A percentile compares a stretch with the other conserved stretches of the same genome.
Conservation (phyloP, 2,888 invertebrate genomes). For the Julus scandinavius region DNA sequence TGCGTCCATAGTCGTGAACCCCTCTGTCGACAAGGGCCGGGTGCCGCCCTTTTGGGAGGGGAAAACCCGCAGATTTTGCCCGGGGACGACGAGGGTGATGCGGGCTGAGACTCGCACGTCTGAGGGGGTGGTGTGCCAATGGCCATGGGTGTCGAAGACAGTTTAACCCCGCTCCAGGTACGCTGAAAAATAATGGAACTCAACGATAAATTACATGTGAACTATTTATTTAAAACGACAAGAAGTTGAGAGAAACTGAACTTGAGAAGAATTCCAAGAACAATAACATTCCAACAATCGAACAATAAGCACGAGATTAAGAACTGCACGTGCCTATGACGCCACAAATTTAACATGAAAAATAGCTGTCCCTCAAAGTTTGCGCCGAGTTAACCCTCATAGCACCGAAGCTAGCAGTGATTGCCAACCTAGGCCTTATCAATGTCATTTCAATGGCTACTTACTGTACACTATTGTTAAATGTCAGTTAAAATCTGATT, state of each 20-base stretch:
- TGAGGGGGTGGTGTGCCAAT: slow-evolving; percentile 47
- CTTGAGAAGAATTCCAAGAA: too few species aligned
- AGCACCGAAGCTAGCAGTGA: not conserved
- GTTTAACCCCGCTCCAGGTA: slow-evolving; percentile 58
- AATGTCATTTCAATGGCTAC: too few species aligned
- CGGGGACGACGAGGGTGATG: slow-evolving; percentile 53
- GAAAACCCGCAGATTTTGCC: slow-evolving; percentile 48
- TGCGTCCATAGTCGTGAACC: slow-evolving; percentile 56
- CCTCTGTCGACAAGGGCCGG: slow-evolving; percentile 50
- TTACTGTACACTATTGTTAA: too few species aligned
- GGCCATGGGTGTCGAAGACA: slow-evolving; percentile 55
- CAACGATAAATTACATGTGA: too few species aligned
- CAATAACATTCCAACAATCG: too few species aligned
- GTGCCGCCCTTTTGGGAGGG: slow-evolving; percentile 22
- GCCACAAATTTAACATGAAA: too few species aligned
- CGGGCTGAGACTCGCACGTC: not conserved
- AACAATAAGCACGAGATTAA: too few species aligned
- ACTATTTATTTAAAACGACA: too few species aligned
- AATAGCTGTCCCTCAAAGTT: not conserved
- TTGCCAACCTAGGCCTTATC: too few species aligned
- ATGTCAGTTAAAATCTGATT: too few species aligned
- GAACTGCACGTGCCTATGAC: too few species aligned
- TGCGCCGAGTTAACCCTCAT: not conserved
- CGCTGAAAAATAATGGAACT: slow-evolving; percentile 53
- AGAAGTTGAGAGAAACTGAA: too few species aligned